Conservation (phyloP, 1,140 invertebrate genomes). For the Goniozus legneri region DNA sequence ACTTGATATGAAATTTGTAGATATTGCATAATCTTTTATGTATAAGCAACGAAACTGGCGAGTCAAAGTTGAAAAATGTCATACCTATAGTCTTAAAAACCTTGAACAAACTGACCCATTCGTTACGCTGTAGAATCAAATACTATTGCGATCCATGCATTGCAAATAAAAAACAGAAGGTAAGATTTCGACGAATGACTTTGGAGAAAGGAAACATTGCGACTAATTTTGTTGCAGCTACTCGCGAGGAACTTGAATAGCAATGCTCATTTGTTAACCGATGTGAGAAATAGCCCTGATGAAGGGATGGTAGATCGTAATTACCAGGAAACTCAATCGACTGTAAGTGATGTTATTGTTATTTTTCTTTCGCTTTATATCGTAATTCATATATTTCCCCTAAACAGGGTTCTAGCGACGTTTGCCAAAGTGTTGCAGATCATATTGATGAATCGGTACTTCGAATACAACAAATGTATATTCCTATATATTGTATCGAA, state of each 20-base stretch:
- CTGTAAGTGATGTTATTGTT: slow-evolving; percentile 16
- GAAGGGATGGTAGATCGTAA: slow-evolving; percentile 35
- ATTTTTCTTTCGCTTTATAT: too few species aligned
- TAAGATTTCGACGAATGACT: too few species aligned
- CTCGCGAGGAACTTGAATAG: slow-evolving; percentile 29
- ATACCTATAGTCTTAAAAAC: slow-evolving; percentile 43
- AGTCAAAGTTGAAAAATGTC: slow-evolving; percentile 21
- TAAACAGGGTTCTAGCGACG: slow-evolving; percentile 31
- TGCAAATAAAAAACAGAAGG: slow-evolving; percentile 50
- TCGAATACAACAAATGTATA: slow-evolving; percentile 50
- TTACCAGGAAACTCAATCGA: slow-evolving; percentile 34
- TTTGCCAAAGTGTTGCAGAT: slow-evolving; percentile 29
- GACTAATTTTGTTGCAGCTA: slow-evolving; percentile 24
- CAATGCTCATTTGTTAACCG: slow-evolving; percentile 21
- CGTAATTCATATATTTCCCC: too few species aligned
- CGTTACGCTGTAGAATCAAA: slow-evolving; percentile 47
- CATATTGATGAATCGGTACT: slow-evolving; percentile 42
- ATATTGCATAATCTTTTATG: slow-evolving; percentile 35
- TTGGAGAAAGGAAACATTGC: too few species aligned
- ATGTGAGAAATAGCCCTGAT: slow-evolving; percentile 35
- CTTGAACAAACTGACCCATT: slow-evolving; percentile 50
- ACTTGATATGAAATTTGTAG: slow-evolving; percentile 23
- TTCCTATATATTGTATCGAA: slow-evolving; percentile 55
- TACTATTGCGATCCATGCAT: slow-evolving; percentile 55
- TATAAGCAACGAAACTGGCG: slow-evolving; percentile 16